A percentile compares a stretch with the other conserved stretches of the same genome.
Evolutionary conservation across 1,140 invertebrate genomes (phyloP).

Genomic region (Muscidifurax raptorellus): DNA sequence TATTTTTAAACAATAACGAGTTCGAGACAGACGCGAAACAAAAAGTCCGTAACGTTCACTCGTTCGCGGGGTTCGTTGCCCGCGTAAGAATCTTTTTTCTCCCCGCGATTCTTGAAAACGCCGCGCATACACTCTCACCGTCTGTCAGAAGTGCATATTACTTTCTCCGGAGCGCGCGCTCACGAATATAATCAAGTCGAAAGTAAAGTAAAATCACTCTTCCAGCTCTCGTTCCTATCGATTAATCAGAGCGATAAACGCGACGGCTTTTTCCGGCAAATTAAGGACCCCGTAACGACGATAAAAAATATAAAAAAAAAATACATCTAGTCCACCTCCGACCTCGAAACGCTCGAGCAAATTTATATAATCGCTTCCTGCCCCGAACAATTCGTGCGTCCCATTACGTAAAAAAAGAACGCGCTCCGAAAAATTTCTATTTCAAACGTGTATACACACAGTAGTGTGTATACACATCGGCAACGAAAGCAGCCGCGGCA

Average conservation of each 20-base stretch:
- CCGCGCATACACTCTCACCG: background rate
- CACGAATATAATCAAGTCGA: background rate
- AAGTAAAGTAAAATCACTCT: background rate
- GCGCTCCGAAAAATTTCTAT: constrained; percentile 33
- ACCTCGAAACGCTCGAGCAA: background rate
- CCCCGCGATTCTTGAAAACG: background rate
- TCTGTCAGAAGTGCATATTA: constrained; percentile 13
- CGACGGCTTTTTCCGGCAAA: background rate
- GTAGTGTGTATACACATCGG: background rate
- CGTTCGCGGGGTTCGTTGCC: constrained; percentile 24
- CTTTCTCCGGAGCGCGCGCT: background rate
- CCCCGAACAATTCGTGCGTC: background rate
- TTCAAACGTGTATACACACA: background rate
- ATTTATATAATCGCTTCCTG: constrained; percentile 16
- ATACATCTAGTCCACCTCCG: background rate
- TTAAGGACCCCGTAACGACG: background rate
- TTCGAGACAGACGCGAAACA: background rate
- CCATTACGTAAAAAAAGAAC: constrained; percentile 30
- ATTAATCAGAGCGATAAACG: background rate
- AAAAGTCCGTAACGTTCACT: background rate
- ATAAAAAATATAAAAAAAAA: background rate
- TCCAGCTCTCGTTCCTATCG: background rate
- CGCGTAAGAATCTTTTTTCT: background rate
- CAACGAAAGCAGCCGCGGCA: background rate
- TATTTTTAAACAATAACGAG: background rate